Evolutionary conservation across 2,888 invertebrate genomes (phyloP), one percentile per base, ranked within the genome.

Genomic region (Ectobius pallidus): DNA sequence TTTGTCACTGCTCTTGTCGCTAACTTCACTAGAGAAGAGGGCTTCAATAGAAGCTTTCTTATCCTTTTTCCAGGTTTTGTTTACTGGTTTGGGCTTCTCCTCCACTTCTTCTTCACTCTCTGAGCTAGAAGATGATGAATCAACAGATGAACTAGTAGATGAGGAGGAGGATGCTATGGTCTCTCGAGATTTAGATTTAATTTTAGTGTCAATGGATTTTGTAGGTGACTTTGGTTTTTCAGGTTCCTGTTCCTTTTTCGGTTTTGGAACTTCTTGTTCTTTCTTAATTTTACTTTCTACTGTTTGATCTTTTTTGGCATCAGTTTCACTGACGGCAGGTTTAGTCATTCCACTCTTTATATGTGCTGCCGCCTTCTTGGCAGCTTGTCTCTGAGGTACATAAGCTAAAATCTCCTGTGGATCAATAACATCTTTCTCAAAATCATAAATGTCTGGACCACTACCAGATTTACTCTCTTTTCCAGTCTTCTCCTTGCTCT

Each of bases 331-430:
- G 1, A 81, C 77, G 55, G 81, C 78, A 34, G 87, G 86, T 78
- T 87, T 86, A 0, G 87, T 75, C 77, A 91, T 85, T 7, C 92
- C 92, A 81, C 92, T 93, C 81, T 95, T 94, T 70, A 95, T 92
- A 80, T 94, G 94, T 78, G 95, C 95, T 1, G 95, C 94, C 0
- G 95, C 95, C 81, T 95, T 95, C 81, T 95, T 95, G 14, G 95
- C 95, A 1, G 95, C 95, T 83, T 95, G 94, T 74, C 95, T 85
- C 81, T 96, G 95, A 1, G 95, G 95, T 25, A 96, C 95, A 81
- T 94, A 94, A 0, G 93, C 90, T 52, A 94, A 87, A 62, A 91
- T 87, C 79, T 90, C 88, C 77, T 84, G 84, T 76, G 85, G 81
- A 78, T 89, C 78, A 61, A 89, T 89, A 3, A 84, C 80, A 73